Base-by-base conservation (phyloP, 2,113 vertebrate genomes). In the Pholis gunnellus region DNA sequence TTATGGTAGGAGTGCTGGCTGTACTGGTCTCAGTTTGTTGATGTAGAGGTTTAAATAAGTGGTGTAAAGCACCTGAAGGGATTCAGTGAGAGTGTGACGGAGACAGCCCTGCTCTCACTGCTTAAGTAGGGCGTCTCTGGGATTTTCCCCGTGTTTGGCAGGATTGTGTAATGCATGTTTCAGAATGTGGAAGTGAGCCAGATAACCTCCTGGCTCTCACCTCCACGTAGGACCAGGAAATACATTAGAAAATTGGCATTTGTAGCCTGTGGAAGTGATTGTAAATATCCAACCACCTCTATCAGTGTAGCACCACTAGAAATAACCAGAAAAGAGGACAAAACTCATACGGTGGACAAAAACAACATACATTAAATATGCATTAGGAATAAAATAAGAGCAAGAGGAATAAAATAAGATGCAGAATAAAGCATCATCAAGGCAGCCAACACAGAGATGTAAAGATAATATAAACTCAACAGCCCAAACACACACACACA, bases 81-180 rank as follows among this genome's bases (percentile, higher is more conserved):
- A 0, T 64, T 57, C 6, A 36, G 67, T 22, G 65, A 57, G 20
- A 75, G 54, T 79, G 67, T 83, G 69, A 34, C 3, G 5, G 0
- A 0, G 0, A 0, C 3, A 0, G 10, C 4, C 0, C 1, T 4
- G 5, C 3, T 3, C 1, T 6, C 0, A 0, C 6, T 5, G 0
- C 20, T 87, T 92, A 91, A 72, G 22, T 90, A 89, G 60, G 1
- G 9, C 2, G 0, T 0, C 2, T 11, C 0, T 36, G 11, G 89
- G 82, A n/a, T 63, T 78, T 91, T 67, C 81, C 81, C 89, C 85
- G 0, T 5, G 3, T 17, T 6, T 0, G 20, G 20, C 22, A 25
- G 52, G 63, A 52, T 83, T 57, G 36, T 2, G 44, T 4, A 14
- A 75, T 17, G 0, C 11, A 2, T 8, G n/a, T 75, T 65, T 18